phyloP scores from a whole-genome alignment of 2,888 invertebrate genomes.

The Drosophila recens region DNA sequence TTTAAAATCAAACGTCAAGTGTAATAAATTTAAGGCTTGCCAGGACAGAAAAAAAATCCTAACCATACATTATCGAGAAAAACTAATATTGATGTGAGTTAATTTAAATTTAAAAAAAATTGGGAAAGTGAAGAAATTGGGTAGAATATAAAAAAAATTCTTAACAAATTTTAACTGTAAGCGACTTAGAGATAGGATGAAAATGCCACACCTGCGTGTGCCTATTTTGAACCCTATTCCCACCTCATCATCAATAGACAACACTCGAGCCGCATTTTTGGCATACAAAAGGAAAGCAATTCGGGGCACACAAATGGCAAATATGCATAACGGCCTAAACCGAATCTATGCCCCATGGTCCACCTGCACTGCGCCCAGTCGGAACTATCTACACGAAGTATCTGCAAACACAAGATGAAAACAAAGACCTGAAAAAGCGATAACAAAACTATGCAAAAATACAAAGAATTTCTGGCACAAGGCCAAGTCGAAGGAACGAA shows the following conservation, averaged over 20 bases:
- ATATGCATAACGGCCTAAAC: constrained; percentile 68
- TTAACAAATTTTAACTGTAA: no score
- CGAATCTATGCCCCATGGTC: constrained; percentile 55
- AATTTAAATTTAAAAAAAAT: no score
- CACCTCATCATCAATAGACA: constrained; percentile 79
- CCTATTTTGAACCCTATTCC: constrained; percentile 65
- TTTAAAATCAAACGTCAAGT: constrained; percentile 53
- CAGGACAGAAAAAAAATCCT: neutral
- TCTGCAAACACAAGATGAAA: constrained; percentile 46
- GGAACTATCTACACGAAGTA: constrained; percentile 36
- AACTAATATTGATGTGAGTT: neutral
- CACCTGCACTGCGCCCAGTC: neutral
- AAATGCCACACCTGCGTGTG: constrained; percentile 15
- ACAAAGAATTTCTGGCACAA: constrained; percentile 69
- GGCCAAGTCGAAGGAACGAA: constrained; percentile 64
- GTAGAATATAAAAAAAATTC: no score
- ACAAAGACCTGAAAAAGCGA: constrained; percentile 58
- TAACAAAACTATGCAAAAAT: constrained; percentile 53
- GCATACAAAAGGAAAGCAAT: constrained; percentile 45
- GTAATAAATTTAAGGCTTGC: constrained; percentile 44
- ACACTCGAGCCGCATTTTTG: constrained; percentile 72
- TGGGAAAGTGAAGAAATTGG: no score
- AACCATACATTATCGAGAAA: constrained; percentile 5
- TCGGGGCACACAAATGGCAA: constrained; percentile 53
- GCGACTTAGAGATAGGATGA: no score